Conservation (phyloP, 2,797 vertebrate genomes). For the Girardinus metallicus region DNA sequence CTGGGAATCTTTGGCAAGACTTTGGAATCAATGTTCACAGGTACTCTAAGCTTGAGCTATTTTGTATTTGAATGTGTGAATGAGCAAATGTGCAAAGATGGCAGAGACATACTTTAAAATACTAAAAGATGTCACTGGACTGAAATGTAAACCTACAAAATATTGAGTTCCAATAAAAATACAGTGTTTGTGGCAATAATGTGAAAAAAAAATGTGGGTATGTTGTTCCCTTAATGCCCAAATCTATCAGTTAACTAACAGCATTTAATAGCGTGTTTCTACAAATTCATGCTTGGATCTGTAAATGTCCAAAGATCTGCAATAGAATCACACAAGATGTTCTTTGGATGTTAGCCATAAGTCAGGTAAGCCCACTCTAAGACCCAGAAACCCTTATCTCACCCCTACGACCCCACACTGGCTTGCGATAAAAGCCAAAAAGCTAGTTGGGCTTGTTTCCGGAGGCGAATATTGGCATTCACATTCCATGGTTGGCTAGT, state of each 20-base stretch:
- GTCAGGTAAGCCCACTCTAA: neutral
- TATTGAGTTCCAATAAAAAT: neutral
- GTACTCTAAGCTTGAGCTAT: neutral
- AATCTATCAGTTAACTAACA: neutral
- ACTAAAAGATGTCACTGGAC: neutral
- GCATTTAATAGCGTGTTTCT: neutral
- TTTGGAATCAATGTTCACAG: neutral
- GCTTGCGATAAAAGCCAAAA: slow-evolving; percentile 47
- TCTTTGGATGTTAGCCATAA: neutral
- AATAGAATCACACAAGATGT: neutral
- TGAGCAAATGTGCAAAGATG: neutral
- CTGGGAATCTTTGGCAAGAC: neutral
- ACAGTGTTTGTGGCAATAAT: neutral
- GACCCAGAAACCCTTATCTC: neutral
- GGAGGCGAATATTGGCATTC: slow-evolving; percentile 63
- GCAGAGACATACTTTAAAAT: neutral
- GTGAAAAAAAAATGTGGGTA: neutral
- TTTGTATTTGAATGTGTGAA: slow-evolving; percentile 1
- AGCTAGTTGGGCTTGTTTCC: slow-evolving; percentile 49
- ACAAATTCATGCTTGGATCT: neutral
- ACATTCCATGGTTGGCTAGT: slow-evolving; percentile 61
- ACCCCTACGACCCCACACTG: neutral
- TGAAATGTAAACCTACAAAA: neutral
- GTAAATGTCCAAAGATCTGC: neutral
- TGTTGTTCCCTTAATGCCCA: neutral